These are phyloP conservation scores for Entomyzon cyanotis DNA, from an alignment of 2,113 vertebrate species.

Conservation along the genomic window DNA sequence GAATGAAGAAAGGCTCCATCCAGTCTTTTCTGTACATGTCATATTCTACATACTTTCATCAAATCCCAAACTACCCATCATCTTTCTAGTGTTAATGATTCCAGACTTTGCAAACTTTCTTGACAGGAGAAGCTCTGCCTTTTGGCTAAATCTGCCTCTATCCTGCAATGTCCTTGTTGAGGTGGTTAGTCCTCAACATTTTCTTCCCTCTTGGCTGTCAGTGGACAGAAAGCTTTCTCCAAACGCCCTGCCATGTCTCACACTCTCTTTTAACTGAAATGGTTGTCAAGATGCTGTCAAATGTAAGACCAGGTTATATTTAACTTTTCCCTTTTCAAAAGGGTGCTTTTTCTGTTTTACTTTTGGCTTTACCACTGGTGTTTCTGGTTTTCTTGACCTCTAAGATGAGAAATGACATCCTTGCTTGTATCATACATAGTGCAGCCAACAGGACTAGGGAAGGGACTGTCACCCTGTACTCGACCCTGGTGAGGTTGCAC, in stretches of 20 bases:
- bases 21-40: not conserved
- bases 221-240: not conserved
- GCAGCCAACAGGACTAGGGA: not conserved
- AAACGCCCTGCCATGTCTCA: not conserved
- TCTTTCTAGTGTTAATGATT: not conserved
- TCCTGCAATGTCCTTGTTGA: not conserved
- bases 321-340: not conserved
- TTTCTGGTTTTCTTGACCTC: not conserved
- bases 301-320: not conserved
- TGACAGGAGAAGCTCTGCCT: not conserved
- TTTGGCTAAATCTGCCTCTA: not conserved
- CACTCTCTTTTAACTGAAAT: not conserved
- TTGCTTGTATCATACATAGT: not conserved
- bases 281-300: not conserved
- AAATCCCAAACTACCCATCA: not conserved
- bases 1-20: not conserved
- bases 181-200: not conserved
- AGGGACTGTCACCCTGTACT: fast-evolving
- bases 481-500: not conserved
- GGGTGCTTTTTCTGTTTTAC: not conserved
- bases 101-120: not conserved
- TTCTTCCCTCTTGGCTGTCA: not conserved
- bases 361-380: not conserved
- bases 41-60: not conserved
- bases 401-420: not conserved